phyloP scores from a whole-genome alignment of 92 coral and sea anemone species.

The Epizoanthus scotinus region DNA sequence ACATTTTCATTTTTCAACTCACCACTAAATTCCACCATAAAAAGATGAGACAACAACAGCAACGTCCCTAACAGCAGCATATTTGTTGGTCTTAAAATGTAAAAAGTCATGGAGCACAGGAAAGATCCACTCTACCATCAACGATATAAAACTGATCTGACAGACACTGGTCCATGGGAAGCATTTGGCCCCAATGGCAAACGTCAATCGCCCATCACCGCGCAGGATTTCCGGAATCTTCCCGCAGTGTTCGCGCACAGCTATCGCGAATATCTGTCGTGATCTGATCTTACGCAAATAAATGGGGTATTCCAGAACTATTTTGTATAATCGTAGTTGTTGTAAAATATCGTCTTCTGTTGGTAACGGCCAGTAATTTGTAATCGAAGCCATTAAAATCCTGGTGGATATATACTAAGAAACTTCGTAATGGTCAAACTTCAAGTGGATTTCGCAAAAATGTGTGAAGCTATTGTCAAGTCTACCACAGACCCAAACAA shows the following conservation, averaged over 20 bases:
- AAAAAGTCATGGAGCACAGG: constrained; percentile 39
- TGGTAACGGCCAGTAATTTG: not conserved
- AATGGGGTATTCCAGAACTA: not conserved
- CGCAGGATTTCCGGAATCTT: constrained; percentile 43
- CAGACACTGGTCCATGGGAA: constrained; percentile 9
- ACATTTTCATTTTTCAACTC: not conserved
- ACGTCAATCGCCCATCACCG: constrained; percentile 34
- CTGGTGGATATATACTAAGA: not conserved
- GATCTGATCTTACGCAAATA: not conserved
- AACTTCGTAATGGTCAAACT: not conserved
- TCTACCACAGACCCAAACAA: not conserved
- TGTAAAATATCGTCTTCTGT: not conserved
- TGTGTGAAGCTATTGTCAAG: no score
- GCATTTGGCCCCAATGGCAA: not conserved
- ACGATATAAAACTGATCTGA: constrained; percentile 24
- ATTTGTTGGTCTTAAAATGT: constrained; percentile 12
- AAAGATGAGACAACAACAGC: constrained; percentile 14
- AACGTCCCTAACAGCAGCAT: constrained; percentile 22
- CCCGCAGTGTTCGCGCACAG: constrained; percentile 33
- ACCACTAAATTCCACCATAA: constrained; percentile 19
- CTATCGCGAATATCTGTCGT: not conserved
- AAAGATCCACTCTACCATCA: constrained; percentile 16
- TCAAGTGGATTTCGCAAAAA: no score
- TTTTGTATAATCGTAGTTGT: not conserved
- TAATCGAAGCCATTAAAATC: not conserved